These are phyloP conservation scores for Zoanthus sansibaricus DNA, from an alignment of 92 coral and sea anemone species.

Conservation along the genomic window DNA sequence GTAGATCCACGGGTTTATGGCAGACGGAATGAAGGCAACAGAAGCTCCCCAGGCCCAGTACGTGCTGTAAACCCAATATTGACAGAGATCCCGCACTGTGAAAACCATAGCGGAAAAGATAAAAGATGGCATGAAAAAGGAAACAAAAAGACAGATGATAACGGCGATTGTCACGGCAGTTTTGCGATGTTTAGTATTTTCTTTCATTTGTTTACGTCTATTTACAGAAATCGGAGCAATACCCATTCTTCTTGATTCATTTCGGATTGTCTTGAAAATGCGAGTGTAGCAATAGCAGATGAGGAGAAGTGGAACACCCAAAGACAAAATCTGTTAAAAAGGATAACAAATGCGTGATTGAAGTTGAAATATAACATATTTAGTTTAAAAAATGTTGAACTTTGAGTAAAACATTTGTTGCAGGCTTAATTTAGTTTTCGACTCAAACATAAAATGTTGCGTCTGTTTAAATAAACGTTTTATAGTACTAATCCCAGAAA, in stretches of 20 bases:
- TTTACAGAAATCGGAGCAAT: neutral
- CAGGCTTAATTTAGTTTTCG: too few species aligned
- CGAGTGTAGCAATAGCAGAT: constrained; percentile 7
- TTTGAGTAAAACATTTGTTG: too few species aligned
- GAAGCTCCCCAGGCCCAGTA: constrained; percentile 23
- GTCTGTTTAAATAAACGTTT: too few species aligned
- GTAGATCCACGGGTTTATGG: constrained; percentile 34
- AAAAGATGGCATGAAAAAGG: constrained; percentile 13
- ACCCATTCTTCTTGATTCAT: neutral
- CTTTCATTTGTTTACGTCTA: neutral
- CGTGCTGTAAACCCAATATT: neutral
- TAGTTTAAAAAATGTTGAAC: too few species aligned
- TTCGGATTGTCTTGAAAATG: constrained; percentile 1
- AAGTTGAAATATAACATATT: too few species aligned
- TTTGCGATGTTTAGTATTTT: constrained; percentile 6
- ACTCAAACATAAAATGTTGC: too few species aligned
- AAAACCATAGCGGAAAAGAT: constrained; percentile 32
- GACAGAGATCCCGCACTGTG: neutral
- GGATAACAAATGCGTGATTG: too few species aligned
- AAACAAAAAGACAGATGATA: constrained; percentile 3
- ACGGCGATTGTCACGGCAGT: constrained; percentile 18
- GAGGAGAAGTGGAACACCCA: neutral
- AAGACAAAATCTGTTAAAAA: neutral
- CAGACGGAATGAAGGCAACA: constrained; percentile 10
- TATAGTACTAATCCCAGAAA: too few species aligned